Evolutionary conservation across 2,888 invertebrate genomes (phyloP).

Genomic region (Uropetala carovei): DNA sequence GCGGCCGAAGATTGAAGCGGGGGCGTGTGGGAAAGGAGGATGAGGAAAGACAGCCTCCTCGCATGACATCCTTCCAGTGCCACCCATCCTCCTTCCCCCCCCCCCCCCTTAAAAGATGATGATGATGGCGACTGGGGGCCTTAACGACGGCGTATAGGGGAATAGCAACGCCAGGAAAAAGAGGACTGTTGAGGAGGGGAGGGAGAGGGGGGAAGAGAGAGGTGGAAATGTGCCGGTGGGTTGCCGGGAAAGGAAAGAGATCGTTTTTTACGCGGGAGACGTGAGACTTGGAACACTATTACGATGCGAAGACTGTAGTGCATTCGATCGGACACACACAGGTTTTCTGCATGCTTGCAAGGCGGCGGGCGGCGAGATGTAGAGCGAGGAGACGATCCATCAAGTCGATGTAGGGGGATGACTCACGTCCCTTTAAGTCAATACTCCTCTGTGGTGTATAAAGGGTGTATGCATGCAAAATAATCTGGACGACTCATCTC

Average conservation of each 20-base stretch:
- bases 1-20: not conserved
- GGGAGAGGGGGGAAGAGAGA: not conserved
- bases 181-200: not conserved
- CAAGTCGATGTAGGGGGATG: slow-evolving; percentile 26
- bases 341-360: slow-evolving; percentile 28
- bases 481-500: slow-evolving; percentile 57
- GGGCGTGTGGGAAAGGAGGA: not conserved
- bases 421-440: slow-evolving; percentile 24
- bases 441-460: slow-evolving; percentile 24
- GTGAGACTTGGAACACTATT: not conserved
- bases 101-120: not conserved
- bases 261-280: not conserved
- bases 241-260: slow-evolving; percentile 1
- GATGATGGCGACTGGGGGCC: not conserved
- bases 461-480: slow-evolving; percentile 26
- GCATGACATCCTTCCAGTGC: not conserved
- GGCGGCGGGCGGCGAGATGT: not conserved
- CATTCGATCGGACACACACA: not conserved
- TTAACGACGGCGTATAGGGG: slow-evolving; percentile 6
- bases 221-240: slow-evolving; percentile 22
- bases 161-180: not conserved
- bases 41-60: no score
- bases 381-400: slow-evolving; percentile 31
- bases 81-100: not conserved
- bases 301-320: slow-evolving; percentile 3